A percentile compares a stretch with the other conserved stretches of the same genome.
Conservation (phyloP, 2,113 vertebrate species). For the Corydoras maculifer region DNA sequence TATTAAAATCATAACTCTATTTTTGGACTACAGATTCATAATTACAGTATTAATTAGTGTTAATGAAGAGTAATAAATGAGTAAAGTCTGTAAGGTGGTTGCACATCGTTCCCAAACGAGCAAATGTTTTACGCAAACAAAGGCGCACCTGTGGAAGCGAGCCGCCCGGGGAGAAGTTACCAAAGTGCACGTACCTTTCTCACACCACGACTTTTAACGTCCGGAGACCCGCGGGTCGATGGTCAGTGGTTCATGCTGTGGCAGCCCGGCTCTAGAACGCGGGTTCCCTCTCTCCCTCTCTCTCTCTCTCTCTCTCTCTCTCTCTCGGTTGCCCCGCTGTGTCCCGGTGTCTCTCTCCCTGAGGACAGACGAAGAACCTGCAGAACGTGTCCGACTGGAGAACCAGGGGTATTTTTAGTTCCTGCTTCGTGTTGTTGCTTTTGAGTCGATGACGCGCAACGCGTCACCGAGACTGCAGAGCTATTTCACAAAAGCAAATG, state of each 20-base stretch:
- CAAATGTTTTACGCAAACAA: neutral
- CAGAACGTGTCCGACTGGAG: conserved; percentile 13
- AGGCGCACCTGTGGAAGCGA: conserved; percentile 4
- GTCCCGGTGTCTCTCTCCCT: neutral
- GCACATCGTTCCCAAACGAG: too few species aligned
- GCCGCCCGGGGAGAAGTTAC: too few species aligned
- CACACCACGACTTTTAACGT: neutral
- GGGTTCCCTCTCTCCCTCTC: neutral
- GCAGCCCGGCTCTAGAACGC: neutral
- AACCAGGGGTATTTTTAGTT: neutral
- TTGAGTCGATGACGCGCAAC: neutral
- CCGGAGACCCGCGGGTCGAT: neutral
- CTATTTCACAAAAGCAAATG: neutral
- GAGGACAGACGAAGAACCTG: conserved; percentile 6
- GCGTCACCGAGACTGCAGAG: neutral
- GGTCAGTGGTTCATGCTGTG: conserved; percentile 18
- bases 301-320: neutral
- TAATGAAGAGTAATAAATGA: too few species aligned
- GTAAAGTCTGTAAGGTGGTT: too few species aligned
- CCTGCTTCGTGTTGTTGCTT: neutral
- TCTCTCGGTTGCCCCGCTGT: neutral
- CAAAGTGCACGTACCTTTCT: conserved; percentile 12
- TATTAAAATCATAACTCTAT: too few species aligned
- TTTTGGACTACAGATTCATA: too few species aligned
- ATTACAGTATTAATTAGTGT: too few species aligned